Percentiles rank a stretch among this genome's conserved stretches.
phyloP scores from a whole-genome alignment of 1,140 invertebrate genomes.

The Drosophila cardini region DNA sequence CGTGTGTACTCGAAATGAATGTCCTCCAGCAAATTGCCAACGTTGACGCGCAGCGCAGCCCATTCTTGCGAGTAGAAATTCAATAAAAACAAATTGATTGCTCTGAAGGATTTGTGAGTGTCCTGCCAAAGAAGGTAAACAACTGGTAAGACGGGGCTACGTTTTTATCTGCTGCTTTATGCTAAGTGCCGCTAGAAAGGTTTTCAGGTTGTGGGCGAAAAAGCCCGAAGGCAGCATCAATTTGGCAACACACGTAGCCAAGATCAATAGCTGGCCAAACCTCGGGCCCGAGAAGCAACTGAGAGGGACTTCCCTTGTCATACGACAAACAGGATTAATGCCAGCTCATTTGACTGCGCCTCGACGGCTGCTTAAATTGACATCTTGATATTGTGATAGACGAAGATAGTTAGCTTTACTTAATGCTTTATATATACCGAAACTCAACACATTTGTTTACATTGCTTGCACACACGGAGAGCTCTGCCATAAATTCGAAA shows the following conservation, averaged over 20 bases:
- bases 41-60: conserved; percentile 17
- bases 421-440: background rate
- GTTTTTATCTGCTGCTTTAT: conserved; percentile 56
- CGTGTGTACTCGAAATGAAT: conserved; percentile 66
- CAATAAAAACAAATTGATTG: conserved; percentile 82
- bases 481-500: conserved; percentile 49
- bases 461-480: conserved; percentile 17
- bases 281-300: background rate
- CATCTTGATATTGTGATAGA: conserved; percentile 64
- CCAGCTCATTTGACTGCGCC: conserved; percentile 67
- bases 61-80: conserved; percentile 55
- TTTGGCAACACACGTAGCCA: conserved; percentile 28
- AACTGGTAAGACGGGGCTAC: background rate
- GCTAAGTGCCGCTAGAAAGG: conserved; percentile 72
- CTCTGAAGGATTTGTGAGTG: conserved; percentile 65
- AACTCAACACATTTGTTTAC: background rate
- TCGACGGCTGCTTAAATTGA: conserved; percentile 33
- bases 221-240: conserved; percentile 37
- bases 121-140: conserved; percentile 66
- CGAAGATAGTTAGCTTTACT: background rate
- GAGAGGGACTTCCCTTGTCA: conserved; percentile 35
- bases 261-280: conserved; percentile 47
- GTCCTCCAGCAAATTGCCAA: conserved; percentile 66
- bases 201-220: conserved; percentile 62
- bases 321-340: conserved; percentile 63